Evolutionary conservation across 2,888 invertebrate species (phyloP).

Genomic region (Actias luna): DNA sequence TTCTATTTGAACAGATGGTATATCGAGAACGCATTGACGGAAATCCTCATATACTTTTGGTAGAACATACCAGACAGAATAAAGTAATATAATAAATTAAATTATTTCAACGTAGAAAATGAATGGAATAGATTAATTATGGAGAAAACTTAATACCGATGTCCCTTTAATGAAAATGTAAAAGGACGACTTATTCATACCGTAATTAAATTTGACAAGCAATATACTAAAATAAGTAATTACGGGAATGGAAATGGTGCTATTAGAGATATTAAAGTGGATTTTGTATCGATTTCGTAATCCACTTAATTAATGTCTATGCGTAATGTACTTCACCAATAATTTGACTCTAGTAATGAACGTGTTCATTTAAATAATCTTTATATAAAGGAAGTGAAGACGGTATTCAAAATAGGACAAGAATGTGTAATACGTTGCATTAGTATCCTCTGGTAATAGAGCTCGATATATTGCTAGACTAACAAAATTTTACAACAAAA

Average conservation of each 20-base stretch:
- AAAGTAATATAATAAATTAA: neutral
- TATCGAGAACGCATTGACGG: neutral
- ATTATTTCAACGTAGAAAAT: neutral
- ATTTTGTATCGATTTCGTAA: slow-evolving; percentile 18
- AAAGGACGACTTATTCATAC: slow-evolving; percentile 14
- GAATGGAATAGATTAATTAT: neutral
- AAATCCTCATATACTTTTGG: neutral
- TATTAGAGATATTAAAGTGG: slow-evolving; percentile 17
- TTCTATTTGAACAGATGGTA: neutral
- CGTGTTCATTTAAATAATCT: neutral
- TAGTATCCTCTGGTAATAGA: neutral
- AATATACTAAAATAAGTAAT: slow-evolving; percentile 13
- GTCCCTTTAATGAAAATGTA: slow-evolving; percentile 10
- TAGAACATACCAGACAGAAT: neutral
- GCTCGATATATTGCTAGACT: neutral
- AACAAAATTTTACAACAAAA: neutral
- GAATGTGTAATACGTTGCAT: neutral
- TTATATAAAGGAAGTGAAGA: neutral
- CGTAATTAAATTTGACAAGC: slow-evolving; percentile 10
- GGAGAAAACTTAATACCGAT: neutral
- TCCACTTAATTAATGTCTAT: neutral
- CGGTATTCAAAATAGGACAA: neutral
- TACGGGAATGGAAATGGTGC: slow-evolving; percentile 17
- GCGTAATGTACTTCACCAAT: neutral
- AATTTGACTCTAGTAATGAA: neutral